phyloP scores from a whole-genome alignment of 2,797 vertebrate species.

The Rhabdophis nuchalis region DNA sequence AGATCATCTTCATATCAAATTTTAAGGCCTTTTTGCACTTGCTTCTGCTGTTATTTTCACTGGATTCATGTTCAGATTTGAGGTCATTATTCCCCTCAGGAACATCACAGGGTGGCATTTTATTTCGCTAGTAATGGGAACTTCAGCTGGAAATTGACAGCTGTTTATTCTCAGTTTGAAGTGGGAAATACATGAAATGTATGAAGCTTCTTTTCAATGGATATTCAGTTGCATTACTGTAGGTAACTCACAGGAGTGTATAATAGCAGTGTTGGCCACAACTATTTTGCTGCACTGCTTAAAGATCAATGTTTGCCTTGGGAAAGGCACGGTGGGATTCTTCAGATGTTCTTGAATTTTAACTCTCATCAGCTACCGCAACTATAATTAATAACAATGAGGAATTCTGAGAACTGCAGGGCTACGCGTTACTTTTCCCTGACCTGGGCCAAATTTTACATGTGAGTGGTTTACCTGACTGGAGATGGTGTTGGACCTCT shows the following conservation, averaged over 20 bases:
- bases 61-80: slow-evolving; percentile 24
- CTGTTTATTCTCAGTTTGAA: too few species aligned
- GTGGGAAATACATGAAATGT: too few species aligned
- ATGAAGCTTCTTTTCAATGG: not conserved
- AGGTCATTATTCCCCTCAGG: slow-evolving; percentile 34
- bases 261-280: not conserved
- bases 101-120: slow-evolving; percentile 21
- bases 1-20: not conserved
- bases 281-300: not conserved
- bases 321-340: too few species aligned
- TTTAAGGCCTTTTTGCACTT: not conserved
- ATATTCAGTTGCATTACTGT: not conserved
- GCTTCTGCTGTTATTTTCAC: slow-evolving; percentile 21
- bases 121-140: slow-evolving; percentile 27
- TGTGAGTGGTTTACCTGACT: slow-evolving; percentile 77
- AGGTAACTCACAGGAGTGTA: not conserved
- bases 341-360: not conserved
- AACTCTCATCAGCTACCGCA: not conserved
- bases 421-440: not conserved
- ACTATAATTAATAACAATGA: not conserved
- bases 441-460: not conserved
- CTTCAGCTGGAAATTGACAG: slow-evolving; percentile 24
- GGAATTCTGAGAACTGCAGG: not conserved
- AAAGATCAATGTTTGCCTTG: not conserved
- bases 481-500: slow-evolving; percentile 86